These are phyloP conservation scores for Salvelinus alpinus DNA, from an alignment of 2,113 vertebrate species.

Conservation along the genomic window DNA sequence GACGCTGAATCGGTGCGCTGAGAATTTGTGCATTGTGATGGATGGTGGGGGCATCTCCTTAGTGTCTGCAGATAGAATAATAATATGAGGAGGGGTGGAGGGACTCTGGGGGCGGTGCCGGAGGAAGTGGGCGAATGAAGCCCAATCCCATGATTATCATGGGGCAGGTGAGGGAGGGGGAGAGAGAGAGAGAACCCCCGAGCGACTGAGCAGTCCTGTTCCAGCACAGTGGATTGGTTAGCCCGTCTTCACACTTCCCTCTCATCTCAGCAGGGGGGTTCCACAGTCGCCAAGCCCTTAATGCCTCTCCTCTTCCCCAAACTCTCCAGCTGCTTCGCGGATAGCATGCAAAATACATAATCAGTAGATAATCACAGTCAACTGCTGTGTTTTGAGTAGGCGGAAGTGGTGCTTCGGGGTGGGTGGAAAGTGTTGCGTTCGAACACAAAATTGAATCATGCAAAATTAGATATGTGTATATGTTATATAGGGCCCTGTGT, in stretches of 20 bases:
- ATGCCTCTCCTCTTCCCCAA: constrained; percentile 84
- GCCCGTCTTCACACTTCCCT: constrained; percentile 81
- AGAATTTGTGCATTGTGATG: constrained; percentile 97
- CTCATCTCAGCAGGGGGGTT: constrained; percentile 91
- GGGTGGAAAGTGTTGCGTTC: not conserved
- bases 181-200: constrained; percentile 63
- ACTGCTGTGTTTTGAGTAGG: constrained; percentile 36
- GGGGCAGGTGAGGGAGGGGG: constrained; percentile 72
- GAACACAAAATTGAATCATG: constrained; percentile 7
- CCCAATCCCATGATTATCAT: constrained; percentile 57
- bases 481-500: not conserved
- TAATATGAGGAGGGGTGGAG: constrained; percentile 65
- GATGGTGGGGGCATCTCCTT: constrained; percentile 87
- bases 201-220: constrained; percentile 50
- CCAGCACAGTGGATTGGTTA: constrained; percentile 62
- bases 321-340: constrained; percentile 76
- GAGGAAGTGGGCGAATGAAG: constrained; percentile 8
- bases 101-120: constrained; percentile 3
- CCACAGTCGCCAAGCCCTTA: constrained; percentile 82
- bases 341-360: constrained; percentile 66
- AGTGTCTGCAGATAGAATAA: constrained; percentile 84
- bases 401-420: constrained; percentile 1
- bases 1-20: constrained; percentile 84
- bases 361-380: constrained; percentile 61
- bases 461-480: not conserved